Evolutionary conservation across 1,140 invertebrate species (phyloP), one percentile per base, ranked within the genome.

Genomic region (Drosophila saltans): DNA sequence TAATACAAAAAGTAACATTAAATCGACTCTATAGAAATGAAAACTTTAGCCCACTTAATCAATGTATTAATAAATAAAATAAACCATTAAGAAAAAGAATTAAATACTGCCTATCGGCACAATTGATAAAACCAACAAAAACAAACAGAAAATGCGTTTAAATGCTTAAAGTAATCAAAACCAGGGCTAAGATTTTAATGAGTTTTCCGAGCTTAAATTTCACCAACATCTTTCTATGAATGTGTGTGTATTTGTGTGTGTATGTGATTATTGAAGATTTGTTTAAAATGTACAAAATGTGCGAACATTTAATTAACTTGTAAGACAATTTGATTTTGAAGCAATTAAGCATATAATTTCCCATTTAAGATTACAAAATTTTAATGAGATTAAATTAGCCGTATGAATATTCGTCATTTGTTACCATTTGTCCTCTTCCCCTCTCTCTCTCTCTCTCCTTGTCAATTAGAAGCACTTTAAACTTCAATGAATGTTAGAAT

Each of bases 121-220:
- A 52, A 26, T 26, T 52, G 21, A 52, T 52, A 48, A 52, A 10
- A 26, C 45, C 21, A 11, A 30, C 28, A 30, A 30, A 30, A 4
- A 24, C 7, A 52, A 0, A 52, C 9, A 82, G 45, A 48, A 61
- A 79, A 83, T 76, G 76, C 76, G 69, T 76, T 83, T 72, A 76
- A 82, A 72, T 79, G 69, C 80, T 82, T 79, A 76, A 36, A 76
- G 79, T 75, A 82, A 81, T 81, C 72, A 75, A 79, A n/a, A 30
- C 10, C 16, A 45, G 60, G 39, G 40, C 60, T 26, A 40, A 26
- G 45, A 52, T 52, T 52, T 24, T 10, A 9, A 26, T 8, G 45
- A 52, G 33, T 36, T 36, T 36, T 36, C 33, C 1, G 26, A 52
- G 21, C 45, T 26, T 10, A 52, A 52, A 52, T 24, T 52, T 52